These are phyloP conservation scores for Elanus axillaris DNA, from an alignment of 2,113 vertebrate genomes.

Conservation along the genomic window DNA sequence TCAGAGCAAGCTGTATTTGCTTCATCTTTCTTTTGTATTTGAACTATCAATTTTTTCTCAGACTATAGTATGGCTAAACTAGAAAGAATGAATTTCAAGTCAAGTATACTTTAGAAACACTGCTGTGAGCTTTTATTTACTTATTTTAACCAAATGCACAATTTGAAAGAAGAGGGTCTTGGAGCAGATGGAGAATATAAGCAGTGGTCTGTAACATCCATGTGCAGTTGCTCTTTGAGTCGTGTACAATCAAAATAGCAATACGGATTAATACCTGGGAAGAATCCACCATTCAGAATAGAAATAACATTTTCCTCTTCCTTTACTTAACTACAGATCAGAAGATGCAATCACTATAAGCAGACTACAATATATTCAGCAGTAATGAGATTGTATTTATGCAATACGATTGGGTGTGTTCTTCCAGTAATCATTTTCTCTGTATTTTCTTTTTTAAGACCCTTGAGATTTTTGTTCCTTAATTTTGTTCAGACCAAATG, in stretches of 20 bases:
- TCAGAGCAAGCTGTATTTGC: neutral
- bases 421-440: neutral
- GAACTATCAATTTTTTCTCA: neutral
- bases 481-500: neutral
- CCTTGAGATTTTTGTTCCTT: neutral
- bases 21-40: neutral
- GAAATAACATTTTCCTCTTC: neutral
- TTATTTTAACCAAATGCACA: neutral
- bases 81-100: neutral
- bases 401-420: no score
- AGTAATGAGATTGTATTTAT: neutral
- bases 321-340: neutral
- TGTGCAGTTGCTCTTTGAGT: neutral
- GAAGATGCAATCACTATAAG: neutral
- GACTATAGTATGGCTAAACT: neutral
- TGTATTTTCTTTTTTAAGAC: neutral
- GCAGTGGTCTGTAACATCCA: neutral
- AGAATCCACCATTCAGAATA: neutral
- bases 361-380: neutral
- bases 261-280: neutral
- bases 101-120: neutral
- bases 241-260: neutral
- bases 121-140: neutral
- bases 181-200: neutral
- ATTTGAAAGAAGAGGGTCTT: neutral